Percentiles rank a stretch among this genome's conserved stretches.
phyloP scores from a whole-genome alignment of 1,140 invertebrate species.

The Andrena cerasifolii region DNA sequence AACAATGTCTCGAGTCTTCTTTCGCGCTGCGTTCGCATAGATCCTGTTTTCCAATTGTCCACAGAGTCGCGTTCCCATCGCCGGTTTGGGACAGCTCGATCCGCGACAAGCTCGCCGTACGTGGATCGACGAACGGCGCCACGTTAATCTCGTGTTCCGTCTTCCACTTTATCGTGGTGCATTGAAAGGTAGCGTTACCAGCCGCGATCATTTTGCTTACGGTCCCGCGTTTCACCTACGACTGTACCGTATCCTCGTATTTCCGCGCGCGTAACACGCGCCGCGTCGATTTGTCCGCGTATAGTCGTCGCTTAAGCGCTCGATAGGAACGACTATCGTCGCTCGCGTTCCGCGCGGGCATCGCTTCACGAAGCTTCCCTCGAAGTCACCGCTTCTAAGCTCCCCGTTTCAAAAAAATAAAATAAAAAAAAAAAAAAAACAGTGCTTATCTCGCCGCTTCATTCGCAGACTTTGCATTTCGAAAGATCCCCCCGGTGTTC shows the following conservation, averaged over 20 bases:
- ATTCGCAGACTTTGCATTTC: no score
- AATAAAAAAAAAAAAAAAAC: no score
- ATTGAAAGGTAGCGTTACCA: slow-evolving; percentile 43
- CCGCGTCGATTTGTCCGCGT: slow-evolving; percentile 13
- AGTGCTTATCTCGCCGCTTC: no score
- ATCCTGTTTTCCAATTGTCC: neutral
- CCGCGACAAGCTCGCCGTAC: neutral
- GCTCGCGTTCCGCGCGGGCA: neutral
- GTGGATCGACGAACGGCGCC: slow-evolving; percentile 19
- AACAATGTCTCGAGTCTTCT: no score
- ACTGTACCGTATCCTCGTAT: slow-evolving; percentile 39
- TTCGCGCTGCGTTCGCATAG: no score
- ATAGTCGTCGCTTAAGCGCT: slow-evolving; percentile 30
- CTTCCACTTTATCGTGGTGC: slow-evolving; percentile 42
- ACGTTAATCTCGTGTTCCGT: slow-evolving; percentile 21
- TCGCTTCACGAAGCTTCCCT: neutral
- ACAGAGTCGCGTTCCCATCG: neutral
- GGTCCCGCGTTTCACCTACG: slow-evolving; percentile 50
- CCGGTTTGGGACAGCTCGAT: neutral
- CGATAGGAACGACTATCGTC: slow-evolving; percentile 27
- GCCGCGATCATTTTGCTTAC: slow-evolving; percentile 47
- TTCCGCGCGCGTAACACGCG: slow-evolving; percentile 31
- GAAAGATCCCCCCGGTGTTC: no score
- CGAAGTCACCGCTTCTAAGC: no score
- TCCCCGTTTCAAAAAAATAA: no score